A percentile compares a stretch with the other conserved stretches of the same genome.
phyloP scores from a whole-genome alignment of 2,888 invertebrate genomes.

The Rhagonycha lutea region DNA sequence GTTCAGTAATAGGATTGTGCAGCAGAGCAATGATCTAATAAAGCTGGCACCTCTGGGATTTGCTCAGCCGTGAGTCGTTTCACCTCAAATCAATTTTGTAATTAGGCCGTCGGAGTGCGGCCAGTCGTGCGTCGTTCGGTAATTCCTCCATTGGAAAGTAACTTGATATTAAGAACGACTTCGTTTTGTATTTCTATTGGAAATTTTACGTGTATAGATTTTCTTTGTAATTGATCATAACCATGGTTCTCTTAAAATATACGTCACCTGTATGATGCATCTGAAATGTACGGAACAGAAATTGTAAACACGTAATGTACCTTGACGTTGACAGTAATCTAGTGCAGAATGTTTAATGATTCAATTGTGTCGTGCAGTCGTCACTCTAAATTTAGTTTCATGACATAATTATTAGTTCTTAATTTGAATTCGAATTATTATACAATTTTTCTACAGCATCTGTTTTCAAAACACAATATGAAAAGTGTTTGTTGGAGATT shows the following conservation, averaged over 20 bases:
- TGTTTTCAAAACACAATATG: neutral
- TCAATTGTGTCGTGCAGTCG: neutral
- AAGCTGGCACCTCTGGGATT: constrained; percentile 48
- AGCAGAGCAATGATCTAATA: constrained; percentile 52
- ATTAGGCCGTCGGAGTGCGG: constrained; percentile 46
- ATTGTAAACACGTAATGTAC: neutral
- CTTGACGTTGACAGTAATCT: neutral
- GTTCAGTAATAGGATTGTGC: constrained; percentile 48
- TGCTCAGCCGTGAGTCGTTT: constrained; percentile 49
- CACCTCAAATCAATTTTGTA: constrained; percentile 53
- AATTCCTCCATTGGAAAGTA: constrained; percentile 48
- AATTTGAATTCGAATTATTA: neutral
- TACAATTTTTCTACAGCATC: neutral
- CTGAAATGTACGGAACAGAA: neutral
- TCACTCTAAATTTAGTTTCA: neutral
- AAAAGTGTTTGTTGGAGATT: neutral
- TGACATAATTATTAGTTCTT: neutral
- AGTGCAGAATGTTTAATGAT: neutral
- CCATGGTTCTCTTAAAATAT: neutral
- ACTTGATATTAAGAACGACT: constrained; percentile 37
- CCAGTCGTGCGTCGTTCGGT: constrained; percentile 45
- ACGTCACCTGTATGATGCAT: neutral
- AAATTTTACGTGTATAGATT: neutral
- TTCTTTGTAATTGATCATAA: neutral
- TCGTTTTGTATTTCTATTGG: neutral